Percentiles rank a stretch among this genome's conserved stretches.
phyloP scores from a whole-genome alignment of 2,888 invertebrate genomes.

The Antheraea assamensis region DNA sequence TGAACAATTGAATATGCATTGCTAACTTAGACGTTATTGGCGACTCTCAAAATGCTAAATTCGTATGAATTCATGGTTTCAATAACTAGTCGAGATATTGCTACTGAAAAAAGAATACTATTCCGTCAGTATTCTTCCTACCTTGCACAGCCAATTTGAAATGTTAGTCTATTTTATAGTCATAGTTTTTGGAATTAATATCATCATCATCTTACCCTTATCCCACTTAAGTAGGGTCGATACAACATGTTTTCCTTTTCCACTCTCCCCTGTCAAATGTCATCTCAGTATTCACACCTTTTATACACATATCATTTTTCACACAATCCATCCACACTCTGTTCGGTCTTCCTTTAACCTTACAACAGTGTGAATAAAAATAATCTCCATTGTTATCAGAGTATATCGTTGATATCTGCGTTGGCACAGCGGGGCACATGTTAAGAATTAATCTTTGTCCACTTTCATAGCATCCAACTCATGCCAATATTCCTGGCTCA shows the following conservation, averaged over 20 bases:
- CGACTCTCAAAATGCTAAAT: slow-evolving; percentile 32
- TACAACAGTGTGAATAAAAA: no score
- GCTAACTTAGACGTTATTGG: slow-evolving; percentile 54
- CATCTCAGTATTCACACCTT: no score
- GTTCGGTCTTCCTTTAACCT: no score
- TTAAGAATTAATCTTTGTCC: background rate
- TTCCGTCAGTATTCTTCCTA: background rate
- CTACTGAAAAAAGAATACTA: background rate
- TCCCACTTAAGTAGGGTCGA: no score
- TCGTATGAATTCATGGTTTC: background rate
- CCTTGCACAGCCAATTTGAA: background rate
- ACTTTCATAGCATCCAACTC: background rate
- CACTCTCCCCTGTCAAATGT: no score
- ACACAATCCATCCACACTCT: no score
- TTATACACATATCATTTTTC: no score
- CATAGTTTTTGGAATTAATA: background rate
- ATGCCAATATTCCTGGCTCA: background rate
- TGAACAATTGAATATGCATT: slow-evolving; percentile 41
- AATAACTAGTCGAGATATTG: background rate
- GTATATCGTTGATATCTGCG: no score
- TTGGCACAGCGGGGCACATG: background rate
- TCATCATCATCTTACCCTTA: background rate
- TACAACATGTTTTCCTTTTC: no score
- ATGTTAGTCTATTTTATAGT: background rate
- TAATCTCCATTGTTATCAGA: no score